phyloP scores from a whole-genome alignment of 1,140 invertebrate genomes.

The Diorhabda elongata region DNA sequence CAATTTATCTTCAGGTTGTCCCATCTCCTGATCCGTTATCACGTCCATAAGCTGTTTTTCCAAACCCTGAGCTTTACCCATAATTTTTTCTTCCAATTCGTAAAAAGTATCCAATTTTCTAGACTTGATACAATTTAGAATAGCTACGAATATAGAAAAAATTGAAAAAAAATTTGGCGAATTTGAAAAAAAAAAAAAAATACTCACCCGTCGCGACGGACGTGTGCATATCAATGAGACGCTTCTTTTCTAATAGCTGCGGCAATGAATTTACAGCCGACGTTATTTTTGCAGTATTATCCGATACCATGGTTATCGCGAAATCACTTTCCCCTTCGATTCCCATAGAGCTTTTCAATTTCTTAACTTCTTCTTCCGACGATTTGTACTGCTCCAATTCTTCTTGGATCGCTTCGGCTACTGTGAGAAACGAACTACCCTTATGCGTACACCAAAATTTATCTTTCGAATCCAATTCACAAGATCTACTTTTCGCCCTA shows the following conservation, averaged over 20 bases:
- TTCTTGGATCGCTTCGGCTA: slow-evolving; percentile 97
- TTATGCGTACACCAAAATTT: slow-evolving; percentile 91
- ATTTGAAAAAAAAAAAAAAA: not conserved
- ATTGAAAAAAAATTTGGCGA: not conserved
- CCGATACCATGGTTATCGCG: slow-evolving; percentile 78
- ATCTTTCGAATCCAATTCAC: slow-evolving; percentile 85
- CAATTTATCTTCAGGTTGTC: slow-evolving; percentile 88
- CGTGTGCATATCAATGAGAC: slow-evolving; percentile 97
- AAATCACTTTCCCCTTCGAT: slow-evolving; percentile 73
- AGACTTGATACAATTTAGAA: slow-evolving; percentile 87
- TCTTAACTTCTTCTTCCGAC: slow-evolving; percentile 95
- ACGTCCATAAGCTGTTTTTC: slow-evolving; percentile 76
- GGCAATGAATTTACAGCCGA: slow-evolving; percentile 93
- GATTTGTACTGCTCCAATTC: slow-evolving; percentile 90
- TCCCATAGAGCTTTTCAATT: slow-evolving; percentile 88
- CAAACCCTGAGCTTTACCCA: slow-evolving; percentile 73
- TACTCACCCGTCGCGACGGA: slow-evolving; percentile 84
- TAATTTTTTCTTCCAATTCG: slow-evolving; percentile 96
- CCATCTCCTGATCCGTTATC: slow-evolving; percentile 79
- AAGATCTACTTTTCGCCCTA: slow-evolving; percentile 76
- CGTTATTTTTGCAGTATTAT: slow-evolving; percentile 91
- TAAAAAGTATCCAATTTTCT: slow-evolving; percentile 93
- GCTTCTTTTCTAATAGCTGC: slow-evolving; percentile 94
- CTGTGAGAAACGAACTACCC: slow-evolving; percentile 93
- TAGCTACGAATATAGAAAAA: slow-evolving; percentile 46